These are phyloP conservation scores for Meriones psammophilus DNA, from an alignment of 2,797 vertebrate genomes.

Conservation along the genomic window DNA sequence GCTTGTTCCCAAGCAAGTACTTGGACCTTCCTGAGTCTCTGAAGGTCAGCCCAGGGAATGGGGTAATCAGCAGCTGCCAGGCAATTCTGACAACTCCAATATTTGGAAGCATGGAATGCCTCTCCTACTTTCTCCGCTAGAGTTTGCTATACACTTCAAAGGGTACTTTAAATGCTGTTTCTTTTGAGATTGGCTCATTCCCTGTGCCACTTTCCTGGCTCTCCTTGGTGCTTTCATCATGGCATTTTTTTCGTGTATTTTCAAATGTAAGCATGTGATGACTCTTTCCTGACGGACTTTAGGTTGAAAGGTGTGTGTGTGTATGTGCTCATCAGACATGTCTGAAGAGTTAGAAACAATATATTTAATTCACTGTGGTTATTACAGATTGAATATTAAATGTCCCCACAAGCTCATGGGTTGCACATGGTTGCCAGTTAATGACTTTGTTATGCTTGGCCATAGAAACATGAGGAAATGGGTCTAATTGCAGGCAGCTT, in stretches of 20 bases:
- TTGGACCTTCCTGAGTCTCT: background rate
- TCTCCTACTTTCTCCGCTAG: background rate
- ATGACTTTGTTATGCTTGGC: background rate
- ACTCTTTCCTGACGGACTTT: background rate
- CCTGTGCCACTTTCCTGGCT: background rate
- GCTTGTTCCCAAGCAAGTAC: background rate
- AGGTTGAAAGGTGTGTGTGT: background rate
- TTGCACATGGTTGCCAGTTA: too few relatives aligned
- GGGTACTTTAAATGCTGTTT: background rate
- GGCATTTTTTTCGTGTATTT: background rate
- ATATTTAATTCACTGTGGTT: background rate
- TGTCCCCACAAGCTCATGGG: background rate
- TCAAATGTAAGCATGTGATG: background rate
- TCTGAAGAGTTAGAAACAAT: conserved; percentile 35
- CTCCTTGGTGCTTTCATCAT: background rate
- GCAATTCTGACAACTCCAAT: background rate
- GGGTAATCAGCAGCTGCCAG: background rate
- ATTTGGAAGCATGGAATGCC: background rate
- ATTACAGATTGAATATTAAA: background rate
- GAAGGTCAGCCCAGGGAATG: background rate
- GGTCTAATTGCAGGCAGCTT: background rate
- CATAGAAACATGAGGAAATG: background rate
- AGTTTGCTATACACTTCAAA: background rate
- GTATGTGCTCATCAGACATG: background rate
- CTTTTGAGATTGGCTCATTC: background rate